Base-by-base conservation (phyloP, 2,888 invertebrate genomes). In the Bellardia pandia region DNA sequence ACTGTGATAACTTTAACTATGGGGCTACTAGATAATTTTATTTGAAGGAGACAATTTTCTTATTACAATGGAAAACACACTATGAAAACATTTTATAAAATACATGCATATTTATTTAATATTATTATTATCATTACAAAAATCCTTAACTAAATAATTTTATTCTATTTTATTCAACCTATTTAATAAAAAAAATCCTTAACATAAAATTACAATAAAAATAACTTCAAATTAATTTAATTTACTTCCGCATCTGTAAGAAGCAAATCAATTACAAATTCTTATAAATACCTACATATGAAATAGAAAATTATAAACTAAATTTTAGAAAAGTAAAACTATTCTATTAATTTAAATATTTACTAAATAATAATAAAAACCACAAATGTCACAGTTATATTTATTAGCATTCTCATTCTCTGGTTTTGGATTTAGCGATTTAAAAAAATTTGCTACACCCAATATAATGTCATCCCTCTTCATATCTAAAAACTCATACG, bases 401-500 rank as follows among this genome's bases (percentile, higher is more conserved):
- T 83, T 72, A 23, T 48, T 7, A 68, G 64, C 40, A 8, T 74
- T 51, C 51, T 69, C 45, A 42, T 23, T 16, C 48, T 9, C 48
- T 23, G 68, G 48, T 11, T 69, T 62, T 9, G 88, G 84, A 81
- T 88, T 88, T 30, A 89, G 68, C 0, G 86, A 86, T 56, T 77
- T 69, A 69, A 89, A 89, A 42, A 86, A 88, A n/a, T 79, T n/a
- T 42, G 79, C 69, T 14, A 89, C 71, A 30, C 81, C 68, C 23
- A 56, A 14, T 8, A 89, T 45, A 42, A 89, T 88, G 56, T 89
- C 88, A 53, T 40, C 64, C 45, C 68, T 85, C 56, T 86, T 87
- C 14, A 48, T 86, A 56, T 89, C 88, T 11, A 92, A 81, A 42
- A 89, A 88, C 1, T 90, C 89, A n/a, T 74, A 88, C 0, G 85